Evolutionary conservation across 1,140 invertebrate genomes (phyloP), one percentile per base, ranked within the genome.

Genomic region (Pygmarrhopalites habei): DNA sequence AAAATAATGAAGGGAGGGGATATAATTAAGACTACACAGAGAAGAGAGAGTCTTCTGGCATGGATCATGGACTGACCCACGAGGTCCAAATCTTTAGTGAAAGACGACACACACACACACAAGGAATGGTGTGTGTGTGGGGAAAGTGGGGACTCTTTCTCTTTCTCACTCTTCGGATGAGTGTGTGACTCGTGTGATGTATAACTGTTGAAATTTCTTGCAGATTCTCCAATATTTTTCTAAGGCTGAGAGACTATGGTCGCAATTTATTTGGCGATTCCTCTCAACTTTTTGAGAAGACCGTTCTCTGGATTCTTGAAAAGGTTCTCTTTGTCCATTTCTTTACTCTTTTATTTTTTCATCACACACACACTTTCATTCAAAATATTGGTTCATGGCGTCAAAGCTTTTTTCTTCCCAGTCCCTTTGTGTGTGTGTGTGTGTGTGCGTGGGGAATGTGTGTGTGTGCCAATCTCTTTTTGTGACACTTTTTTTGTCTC

Each of bases 231-330:
- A 62, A 66, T 41, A 41, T 66, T 46, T 61, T 58, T 28, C n/a
- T 66, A 23, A 66, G 41, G 19, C 28, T 66, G 17, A 29, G 32
- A n/a, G 25, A 61, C 2, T 58, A 62, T n/a, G 12, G 58, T 10
- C 7, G 35, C 2, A n/a, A 66, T 26, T 21, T 66, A 12, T 30
- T 65, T 25, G 63, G 63, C 29, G 63, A 65, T n/a, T 51, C 58
- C 4, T 55, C 63, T 1, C 60, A 67, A 44, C 29, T 67, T 23
- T 61, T 67, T 64, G 62, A 67, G 44, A 57, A 61, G 29, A 61
- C 58, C 1, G 44, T 67, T 30, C 7, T 67, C 2, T 67, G 66
- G 66, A 32, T 61, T 15, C 56, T 64, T 15, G 66, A 67, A 35
- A 64, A 64, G 58, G 66, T 67, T 28, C 19, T 30, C 32, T 35